These are phyloP conservation scores for Denticeps clupeoides DNA, from an alignment of 2,797 vertebrate genomes.

Conservation along the genomic window DNA sequence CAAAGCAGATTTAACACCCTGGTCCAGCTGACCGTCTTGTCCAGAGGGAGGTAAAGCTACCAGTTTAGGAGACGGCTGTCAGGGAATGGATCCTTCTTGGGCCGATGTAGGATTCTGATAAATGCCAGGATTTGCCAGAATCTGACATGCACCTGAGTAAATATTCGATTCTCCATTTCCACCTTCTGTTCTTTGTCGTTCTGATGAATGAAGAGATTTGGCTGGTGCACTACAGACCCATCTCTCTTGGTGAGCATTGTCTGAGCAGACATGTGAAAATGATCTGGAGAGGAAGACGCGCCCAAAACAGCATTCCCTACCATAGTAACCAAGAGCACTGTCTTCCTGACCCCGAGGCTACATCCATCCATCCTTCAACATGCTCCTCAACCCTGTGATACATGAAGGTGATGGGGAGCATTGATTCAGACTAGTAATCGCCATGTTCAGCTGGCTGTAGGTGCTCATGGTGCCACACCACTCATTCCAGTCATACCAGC, in stretches of 20 bases:
- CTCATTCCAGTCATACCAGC: constrained; percentile 1
- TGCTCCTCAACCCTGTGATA: background rate
- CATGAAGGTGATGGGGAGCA: background rate
- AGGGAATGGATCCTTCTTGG: too few relatives aligned
- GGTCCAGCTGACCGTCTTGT: too few relatives aligned
- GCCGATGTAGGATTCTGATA: too few relatives aligned
- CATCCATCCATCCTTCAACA: background rate
- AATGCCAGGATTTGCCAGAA: too few relatives aligned
- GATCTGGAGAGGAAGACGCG: constrained; percentile 31
- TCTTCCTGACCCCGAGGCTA: background rate
- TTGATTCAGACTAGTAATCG: background rate
- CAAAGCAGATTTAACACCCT: too few relatives aligned
- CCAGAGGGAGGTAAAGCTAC: too few relatives aligned
- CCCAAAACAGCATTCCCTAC: constrained; percentile 33
- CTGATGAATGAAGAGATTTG: constrained; percentile 13
- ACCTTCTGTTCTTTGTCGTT: constrained; percentile 29
- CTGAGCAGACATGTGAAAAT: constrained; percentile 32
- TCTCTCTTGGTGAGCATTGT: constrained; percentile 42
- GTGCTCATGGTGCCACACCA: background rate
- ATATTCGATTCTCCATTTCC: constrained; percentile 6
- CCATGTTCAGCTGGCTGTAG: background rate
- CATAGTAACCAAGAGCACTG: background rate
- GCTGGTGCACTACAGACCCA: constrained; percentile 32
- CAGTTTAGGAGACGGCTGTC: too few relatives aligned
- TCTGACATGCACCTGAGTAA: background rate